Evolutionary conservation across 2,797 vertebrate species (phyloP), one percentile per base, ranked within the genome.

Genomic region (Epinephelus awoara): DNA sequence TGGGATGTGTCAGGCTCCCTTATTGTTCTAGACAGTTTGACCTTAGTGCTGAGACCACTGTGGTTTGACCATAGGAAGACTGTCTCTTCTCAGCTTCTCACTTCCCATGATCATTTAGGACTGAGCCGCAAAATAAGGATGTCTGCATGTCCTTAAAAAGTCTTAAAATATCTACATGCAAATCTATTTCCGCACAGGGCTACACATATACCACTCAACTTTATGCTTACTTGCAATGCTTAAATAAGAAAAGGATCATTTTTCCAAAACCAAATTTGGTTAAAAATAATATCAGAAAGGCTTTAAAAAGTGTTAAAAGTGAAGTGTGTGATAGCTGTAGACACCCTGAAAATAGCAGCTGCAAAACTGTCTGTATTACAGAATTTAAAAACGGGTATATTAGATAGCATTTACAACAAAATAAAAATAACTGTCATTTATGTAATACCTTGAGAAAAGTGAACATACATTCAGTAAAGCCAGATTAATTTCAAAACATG

Each of bases 11-110:
- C 25, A 25, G 51, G 23, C 72, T 55, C 19, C 12, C 5, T 74
- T 67, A 59, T 42, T 50, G 66, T 73, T 80, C 55, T 25, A 77
- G 75, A 56, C 66, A 1, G 23, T 29, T 29, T 66, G 50, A 73
- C 68, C 34, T 79, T 38, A 54, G 34, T 18, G 5, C 14, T 7
- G 46, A 71, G 54, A 4, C 29, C 11, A 14, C 51, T 55, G 50
- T 25, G 61, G 29, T 62, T 27, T 19, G 38, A 58, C 51, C 12
- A 34, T 5, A 18, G 70, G 13, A 54, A 55, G 2, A 15, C 19
- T 27, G 21, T n/a, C 4, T 62, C 64, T 70, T 17, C 7, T 5
- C 5, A 9, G 40, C 27, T 51, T 58, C 17, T 55, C 63, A 25
- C 6, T 42, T 61, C 42, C 56, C 9, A 12, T 7, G n/a, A 40